Conservation (phyloP, 2,797 vertebrate species). For the Clamator glandarius region DNA sequence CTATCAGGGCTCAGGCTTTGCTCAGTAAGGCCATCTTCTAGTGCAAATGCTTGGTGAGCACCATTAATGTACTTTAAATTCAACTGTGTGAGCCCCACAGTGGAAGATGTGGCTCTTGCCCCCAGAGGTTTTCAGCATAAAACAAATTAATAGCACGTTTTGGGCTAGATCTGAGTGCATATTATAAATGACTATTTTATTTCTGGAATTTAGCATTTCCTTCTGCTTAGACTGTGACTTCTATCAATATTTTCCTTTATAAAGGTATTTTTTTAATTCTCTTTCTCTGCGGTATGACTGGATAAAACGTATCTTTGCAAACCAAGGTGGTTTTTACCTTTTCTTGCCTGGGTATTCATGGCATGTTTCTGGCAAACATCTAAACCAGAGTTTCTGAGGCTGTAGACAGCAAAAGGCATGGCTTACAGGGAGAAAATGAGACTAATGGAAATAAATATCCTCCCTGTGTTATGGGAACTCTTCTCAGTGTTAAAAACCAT, state of each 20-base stretch:
- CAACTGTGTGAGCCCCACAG: background rate
- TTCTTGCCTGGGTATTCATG: background rate
- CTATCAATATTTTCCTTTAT: background rate
- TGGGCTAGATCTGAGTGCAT: background rate
- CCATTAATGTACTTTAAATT: background rate
- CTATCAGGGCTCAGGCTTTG: background rate
- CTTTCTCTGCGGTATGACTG: background rate
- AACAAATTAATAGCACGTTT: background rate
- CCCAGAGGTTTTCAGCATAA: background rate
- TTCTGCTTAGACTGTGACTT: background rate
- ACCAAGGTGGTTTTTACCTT: background rate
- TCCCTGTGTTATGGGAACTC: background rate
- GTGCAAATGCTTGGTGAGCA: rapidly evolving
- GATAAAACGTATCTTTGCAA: background rate
- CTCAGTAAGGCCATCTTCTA: background rate
- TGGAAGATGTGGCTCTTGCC: background rate
- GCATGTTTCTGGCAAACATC: background rate
- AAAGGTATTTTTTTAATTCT: background rate
- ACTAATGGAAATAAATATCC: background rate
- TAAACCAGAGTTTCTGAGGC: background rate
- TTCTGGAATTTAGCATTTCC: background rate
- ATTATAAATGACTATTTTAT: background rate
- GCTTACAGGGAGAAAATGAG: background rate
- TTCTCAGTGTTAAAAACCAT: background rate
- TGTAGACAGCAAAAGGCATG: background rate